A percentile compares a stretch with the other conserved stretches of the same genome.
phyloP scores from a whole-genome alignment of 2,888 invertebrate species.

The Acronicta aceris region DNA sequence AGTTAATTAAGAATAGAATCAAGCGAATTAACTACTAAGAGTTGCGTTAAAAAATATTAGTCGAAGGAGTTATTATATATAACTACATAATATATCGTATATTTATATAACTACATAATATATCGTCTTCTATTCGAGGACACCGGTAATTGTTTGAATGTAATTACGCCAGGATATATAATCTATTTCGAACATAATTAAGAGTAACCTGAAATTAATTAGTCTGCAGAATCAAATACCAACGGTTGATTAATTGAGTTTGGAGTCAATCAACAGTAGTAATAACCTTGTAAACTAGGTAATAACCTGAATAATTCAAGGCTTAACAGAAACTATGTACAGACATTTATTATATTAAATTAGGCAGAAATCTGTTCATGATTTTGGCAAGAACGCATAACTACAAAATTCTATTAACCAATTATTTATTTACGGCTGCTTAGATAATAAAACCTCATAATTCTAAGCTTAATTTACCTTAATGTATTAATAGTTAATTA shows the following conservation, averaged over 20 bases:
- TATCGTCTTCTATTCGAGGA: neutral
- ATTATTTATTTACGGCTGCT: neutral
- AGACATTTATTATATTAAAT: neutral
- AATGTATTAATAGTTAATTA: no score
- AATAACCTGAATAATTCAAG: no score
- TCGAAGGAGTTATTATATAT: no score
- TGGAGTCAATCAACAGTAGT: slow-evolving; percentile 2
- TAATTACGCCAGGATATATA: neutral
- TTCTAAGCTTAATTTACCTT: no score
- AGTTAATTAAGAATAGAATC: slow-evolving; percentile 6
- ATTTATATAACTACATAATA: no score
- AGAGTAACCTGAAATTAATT: slow-evolving; percentile 20
- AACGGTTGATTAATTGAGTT: slow-evolving; percentile 16
- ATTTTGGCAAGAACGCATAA: neutral
- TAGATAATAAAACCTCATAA: no score
- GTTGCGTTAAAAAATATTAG: no score
- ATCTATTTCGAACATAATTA: slow-evolving; percentile 5
- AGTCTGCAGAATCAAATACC: slow-evolving; percentile 13
- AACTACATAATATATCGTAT: no score
- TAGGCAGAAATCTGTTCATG: neutral
- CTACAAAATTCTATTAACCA: neutral
- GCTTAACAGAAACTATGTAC: no score
- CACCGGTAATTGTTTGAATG: slow-evolving; percentile 1
- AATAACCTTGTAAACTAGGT: neutral
- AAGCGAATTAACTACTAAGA: no score